Conservation (phyloP, 2,888 invertebrate species). For the Acronicta alni region DNA sequence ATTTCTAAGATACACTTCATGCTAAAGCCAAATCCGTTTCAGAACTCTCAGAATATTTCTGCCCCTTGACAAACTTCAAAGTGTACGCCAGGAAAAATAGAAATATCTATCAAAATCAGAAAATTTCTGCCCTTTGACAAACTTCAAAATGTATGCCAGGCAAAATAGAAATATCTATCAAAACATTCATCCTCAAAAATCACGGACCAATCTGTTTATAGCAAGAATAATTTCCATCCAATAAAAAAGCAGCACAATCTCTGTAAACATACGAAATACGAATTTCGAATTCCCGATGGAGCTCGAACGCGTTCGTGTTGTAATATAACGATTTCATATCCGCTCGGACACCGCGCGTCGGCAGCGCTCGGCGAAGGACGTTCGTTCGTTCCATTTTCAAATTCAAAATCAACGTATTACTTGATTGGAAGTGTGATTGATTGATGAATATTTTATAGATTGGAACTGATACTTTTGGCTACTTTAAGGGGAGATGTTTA, state of each 20-base stretch:
- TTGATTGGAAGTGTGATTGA: conserved; percentile 36
- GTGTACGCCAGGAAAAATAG: too few species aligned
- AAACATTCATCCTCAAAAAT: conserved; percentile 11
- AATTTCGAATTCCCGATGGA: conserved; percentile 40
- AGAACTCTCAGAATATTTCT: not conserved
- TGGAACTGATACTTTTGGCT: conserved; percentile 12
- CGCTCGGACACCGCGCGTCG: conserved; percentile 35
- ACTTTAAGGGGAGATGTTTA: conserved; percentile 16
- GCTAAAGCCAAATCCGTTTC: not conserved
- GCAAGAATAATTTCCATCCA: conserved; percentile 20
- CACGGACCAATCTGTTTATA: conserved; percentile 18
- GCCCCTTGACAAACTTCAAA: too few species aligned
- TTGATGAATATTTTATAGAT: conserved; percentile 40
- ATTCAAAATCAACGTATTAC: conserved; percentile 43
- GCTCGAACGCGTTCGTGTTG: conserved; percentile 35
- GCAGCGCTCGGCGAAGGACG: conserved; percentile 33
- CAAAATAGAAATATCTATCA: not conserved
- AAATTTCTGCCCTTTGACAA: too few species aligned
- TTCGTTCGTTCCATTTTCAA: conserved; percentile 43
- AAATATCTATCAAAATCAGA: not conserved
- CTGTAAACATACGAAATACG: conserved; percentile 28
- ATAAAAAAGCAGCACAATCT: conserved; percentile 39
- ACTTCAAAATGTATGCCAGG: too few species aligned
- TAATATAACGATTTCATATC: conserved; percentile 54
- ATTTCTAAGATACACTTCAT: not conserved